A percentile compares a stretch with the other conserved stretches of the same genome.
phyloP scores from a whole-genome alignment of 2,113 vertebrate species.

The Lepus europaeus region DNA sequence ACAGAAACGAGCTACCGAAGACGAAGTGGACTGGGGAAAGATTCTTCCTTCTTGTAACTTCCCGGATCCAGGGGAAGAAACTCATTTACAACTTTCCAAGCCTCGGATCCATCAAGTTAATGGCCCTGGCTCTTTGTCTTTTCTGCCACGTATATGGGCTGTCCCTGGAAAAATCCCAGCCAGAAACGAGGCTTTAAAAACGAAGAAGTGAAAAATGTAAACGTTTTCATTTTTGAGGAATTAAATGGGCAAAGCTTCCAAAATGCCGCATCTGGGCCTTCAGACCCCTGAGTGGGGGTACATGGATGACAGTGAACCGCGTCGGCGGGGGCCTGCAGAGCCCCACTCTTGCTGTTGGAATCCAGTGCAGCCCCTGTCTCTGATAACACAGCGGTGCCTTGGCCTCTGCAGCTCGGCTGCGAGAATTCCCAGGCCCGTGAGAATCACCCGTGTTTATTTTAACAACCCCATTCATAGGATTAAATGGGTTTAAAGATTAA shows the following conservation, averaged over 20 bases:
- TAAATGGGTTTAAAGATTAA: conserved; percentile 66
- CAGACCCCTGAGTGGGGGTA: conserved; percentile 48
- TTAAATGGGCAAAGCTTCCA: not conserved
- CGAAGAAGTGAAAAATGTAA: conserved; percentile 38
- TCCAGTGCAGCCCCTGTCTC: not conserved
- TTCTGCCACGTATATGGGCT: conserved; percentile 36
- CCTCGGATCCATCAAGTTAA: conserved; percentile 76
- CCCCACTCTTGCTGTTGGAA: conserved; percentile 61
- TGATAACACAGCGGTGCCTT: conserved; percentile 51
- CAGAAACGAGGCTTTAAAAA: conserved; percentile 51
- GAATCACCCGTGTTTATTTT: conserved; percentile 62
- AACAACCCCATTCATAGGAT: conserved; percentile 55
- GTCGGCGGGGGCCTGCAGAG: not conserved
- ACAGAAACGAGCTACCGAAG: conserved; percentile 50
- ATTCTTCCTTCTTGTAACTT: conserved; percentile 67
- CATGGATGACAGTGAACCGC: not conserved
- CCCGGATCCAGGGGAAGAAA: conserved; percentile 54
- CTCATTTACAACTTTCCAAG: conserved; percentile 49
- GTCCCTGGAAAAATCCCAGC: conserved; percentile 60
- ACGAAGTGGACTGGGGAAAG: conserved; percentile 37
- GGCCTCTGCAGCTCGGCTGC: conserved; percentile 10
- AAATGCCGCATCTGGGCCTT: conserved; percentile 7
- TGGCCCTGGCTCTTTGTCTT: not conserved
- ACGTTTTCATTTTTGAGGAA: not conserved
- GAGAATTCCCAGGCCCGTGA: conserved; percentile 47